Conservation (phyloP, 1,140 invertebrate genomes). For the Meloidogyne floridensis region DNA sequence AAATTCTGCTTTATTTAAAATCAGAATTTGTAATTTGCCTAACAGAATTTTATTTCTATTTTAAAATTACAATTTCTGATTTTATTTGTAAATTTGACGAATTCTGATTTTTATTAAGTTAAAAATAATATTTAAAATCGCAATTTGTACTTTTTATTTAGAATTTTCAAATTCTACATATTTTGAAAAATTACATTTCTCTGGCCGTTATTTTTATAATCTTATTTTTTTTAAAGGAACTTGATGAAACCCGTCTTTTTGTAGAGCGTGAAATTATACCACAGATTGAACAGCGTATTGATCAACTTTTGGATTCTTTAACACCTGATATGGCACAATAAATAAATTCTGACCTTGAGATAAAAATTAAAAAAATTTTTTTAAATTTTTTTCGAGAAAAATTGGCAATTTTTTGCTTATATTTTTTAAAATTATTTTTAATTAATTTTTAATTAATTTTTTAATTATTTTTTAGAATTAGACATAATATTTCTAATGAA, state of each 20-base stretch:
- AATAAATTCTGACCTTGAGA: neutral
- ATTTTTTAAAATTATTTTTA: neutral
- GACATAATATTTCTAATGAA: neutral
- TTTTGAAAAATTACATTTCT: neutral
- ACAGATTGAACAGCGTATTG: conserved; percentile 81
- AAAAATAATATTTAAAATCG: no score
- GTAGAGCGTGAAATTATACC: conserved; percentile 89
- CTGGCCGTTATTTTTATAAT: neutral
- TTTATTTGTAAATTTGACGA: no score
- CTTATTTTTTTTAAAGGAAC: conserved; percentile 71
- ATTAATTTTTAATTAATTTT: no score
- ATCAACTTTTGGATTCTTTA: conserved; percentile 89
- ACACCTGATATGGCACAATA: conserved; percentile 33
- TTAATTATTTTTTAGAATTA: neutral
- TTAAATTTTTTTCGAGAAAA: neutral
- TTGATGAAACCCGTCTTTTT: conserved; percentile 93
- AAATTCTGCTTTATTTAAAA: neutral
- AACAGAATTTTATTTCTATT: no score
- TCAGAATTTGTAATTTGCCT: no score
- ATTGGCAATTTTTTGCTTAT: neutral
- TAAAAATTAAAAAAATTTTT: neutral
- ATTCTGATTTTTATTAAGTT: no score
- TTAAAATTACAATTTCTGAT: no score
- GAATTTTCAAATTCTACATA: no score
- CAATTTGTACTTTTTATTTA: no score